Evolutionary conservation across 2,888 invertebrate genomes (phyloP).

Genomic region (Mimumesa dahlbomi): DNA sequence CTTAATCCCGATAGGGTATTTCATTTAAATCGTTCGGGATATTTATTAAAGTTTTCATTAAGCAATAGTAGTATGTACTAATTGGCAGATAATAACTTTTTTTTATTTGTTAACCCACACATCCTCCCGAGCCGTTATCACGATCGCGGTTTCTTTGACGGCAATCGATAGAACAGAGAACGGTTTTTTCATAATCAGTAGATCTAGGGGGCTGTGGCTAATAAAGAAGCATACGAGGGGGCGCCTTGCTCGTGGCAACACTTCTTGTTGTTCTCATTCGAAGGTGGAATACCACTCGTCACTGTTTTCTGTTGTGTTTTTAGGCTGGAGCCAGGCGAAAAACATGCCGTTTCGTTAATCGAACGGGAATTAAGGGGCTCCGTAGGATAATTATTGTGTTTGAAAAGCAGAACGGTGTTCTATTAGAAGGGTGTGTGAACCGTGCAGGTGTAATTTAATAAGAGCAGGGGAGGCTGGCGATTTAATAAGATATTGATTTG

Average conservation of each 20-base stretch:
- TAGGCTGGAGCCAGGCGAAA: slow-evolving; percentile 68
- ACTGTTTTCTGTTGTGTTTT: slow-evolving; percentile 77
- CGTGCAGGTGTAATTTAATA: slow-evolving; percentile 72
- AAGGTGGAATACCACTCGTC: slow-evolving; percentile 72
- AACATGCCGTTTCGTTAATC: slow-evolving; percentile 70
- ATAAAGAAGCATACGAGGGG: slow-evolving; percentile 45
- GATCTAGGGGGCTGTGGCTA: slow-evolving; percentile 48
- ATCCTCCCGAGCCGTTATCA: no score
- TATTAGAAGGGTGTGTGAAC: slow-evolving; percentile 38
- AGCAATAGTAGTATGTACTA: no score
- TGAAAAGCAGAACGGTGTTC: slow-evolving; percentile 27
- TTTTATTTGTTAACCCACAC: no score
- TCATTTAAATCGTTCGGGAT: no score
- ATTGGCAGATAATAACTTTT: no score
- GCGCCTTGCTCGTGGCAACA: slow-evolving; percentile 56
- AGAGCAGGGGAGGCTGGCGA: slow-evolving; percentile 73
- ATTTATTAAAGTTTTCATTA: no score
- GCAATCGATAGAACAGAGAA: slow-evolving; percentile 38
- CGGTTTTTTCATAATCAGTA: slow-evolving; percentile 43
- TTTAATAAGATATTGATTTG: slow-evolving; percentile 78
- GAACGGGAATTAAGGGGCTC: slow-evolving; percentile 36
- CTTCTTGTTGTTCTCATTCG: slow-evolving; percentile 74
- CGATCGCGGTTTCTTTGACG: not conserved
- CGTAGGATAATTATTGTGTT: slow-evolving; percentile 26
- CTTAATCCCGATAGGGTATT: no score